Conservation (phyloP, 1,140 invertebrate genomes). For the Elymnias hypermnestra region DNA sequence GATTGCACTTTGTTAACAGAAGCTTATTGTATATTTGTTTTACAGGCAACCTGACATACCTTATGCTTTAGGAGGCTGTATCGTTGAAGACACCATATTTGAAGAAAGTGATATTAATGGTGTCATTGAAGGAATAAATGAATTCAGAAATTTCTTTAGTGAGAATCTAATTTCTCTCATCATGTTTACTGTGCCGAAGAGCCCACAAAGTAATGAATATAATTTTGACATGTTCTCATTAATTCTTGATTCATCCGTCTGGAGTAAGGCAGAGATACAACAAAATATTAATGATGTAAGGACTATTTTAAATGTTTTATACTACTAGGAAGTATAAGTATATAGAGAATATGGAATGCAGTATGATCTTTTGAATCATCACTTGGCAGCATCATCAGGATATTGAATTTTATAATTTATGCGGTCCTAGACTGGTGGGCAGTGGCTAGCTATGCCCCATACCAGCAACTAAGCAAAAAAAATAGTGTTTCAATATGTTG, state of each 20-base stretch:
- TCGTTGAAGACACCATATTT: slow-evolving; percentile 52
- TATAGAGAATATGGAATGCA: too few relatives aligned
- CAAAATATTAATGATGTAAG: slow-evolving; percentile 51
- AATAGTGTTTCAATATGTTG: too few relatives aligned
- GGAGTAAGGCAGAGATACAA: slow-evolving; percentile 52
- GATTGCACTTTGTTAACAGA: too few relatives aligned
- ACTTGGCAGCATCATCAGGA: too few relatives aligned
- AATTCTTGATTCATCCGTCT: slow-evolving; percentile 50
- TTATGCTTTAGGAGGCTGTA: slow-evolving; percentile 65
- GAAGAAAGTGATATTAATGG: slow-evolving; percentile 35
- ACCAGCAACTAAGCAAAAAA: too few relatives aligned
- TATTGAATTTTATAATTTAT: too few relatives aligned
- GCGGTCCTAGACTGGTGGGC: too few relatives aligned
- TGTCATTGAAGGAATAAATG: slow-evolving; percentile 39
- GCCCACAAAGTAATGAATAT: slow-evolving; percentile 20
- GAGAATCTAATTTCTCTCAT: slow-evolving; percentile 54
- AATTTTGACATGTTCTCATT: slow-evolving; percentile 64
- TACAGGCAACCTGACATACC: slow-evolving; percentile 53
- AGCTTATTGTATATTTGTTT: too few relatives aligned
- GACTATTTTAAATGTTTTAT: too few relatives aligned
- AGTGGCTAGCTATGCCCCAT: too few relatives aligned
- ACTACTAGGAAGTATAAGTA: too few relatives aligned
- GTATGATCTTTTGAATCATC: too few relatives aligned
- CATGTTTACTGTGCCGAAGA: slow-evolving; percentile 55
- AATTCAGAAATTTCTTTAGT: slow-evolving; percentile 37